Percentiles rank a stretch among this genome's conserved stretches.
These are phyloP conservation scores for Dipodomys stephensi DNA, from an alignment of 2,113 vertebrate species.

Conservation along the genomic window DNA sequence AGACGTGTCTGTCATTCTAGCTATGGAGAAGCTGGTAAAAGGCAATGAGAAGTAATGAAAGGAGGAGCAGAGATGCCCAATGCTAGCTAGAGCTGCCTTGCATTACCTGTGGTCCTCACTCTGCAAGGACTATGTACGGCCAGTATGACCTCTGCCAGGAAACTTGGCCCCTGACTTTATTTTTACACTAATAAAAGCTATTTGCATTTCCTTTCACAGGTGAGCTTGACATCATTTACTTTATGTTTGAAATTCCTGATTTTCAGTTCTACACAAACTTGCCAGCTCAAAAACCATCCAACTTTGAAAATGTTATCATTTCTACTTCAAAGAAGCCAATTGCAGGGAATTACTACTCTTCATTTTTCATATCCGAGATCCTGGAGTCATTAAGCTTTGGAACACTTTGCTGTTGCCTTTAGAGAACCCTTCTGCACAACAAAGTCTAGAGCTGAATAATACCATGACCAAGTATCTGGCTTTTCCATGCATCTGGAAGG, in stretches of 20 bases:
- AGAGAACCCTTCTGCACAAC: neutral
- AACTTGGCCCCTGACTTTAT: neutral
- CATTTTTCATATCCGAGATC: neutral
- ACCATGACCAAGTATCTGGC: accelerated
- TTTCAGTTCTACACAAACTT: neutral
- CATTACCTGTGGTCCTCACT: neutral
- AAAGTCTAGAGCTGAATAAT: neutral
- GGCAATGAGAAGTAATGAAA: neutral
- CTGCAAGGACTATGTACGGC: neutral
- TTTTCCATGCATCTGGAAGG: neutral
- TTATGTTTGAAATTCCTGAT: neutral
- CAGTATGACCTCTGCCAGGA: neutral
- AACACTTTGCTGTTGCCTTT: neutral
- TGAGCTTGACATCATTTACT: slow-evolving; percentile 5
- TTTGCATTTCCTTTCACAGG: neutral
- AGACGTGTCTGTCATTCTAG: no score
- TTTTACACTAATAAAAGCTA: neutral
- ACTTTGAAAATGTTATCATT: neutral
- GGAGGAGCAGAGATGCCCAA: neutral
- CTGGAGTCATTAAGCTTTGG: neutral
- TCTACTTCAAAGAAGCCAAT: neutral
- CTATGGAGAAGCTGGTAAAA: neutral
- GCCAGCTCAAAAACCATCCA: neutral
- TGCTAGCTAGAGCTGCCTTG: neutral
- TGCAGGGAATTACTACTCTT: neutral